Base-by-base conservation (phyloP, 2,797 vertebrate genomes). In the Staurois parvus region DNA sequence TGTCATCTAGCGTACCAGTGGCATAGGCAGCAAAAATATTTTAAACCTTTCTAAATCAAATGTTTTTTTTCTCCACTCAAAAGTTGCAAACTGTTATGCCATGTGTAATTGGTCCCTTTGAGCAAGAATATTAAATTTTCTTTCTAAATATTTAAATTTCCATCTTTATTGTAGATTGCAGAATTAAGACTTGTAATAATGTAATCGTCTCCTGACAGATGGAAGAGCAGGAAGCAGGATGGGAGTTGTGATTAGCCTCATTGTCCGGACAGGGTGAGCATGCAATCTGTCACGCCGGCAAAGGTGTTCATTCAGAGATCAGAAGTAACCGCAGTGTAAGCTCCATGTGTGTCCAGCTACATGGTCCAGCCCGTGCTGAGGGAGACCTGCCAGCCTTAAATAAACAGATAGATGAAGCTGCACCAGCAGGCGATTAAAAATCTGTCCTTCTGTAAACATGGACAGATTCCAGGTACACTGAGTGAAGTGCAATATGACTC, bases 391-490 rank as follows among this genome's bases (percentile, higher is more conserved):
- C 85, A 86, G 10, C 68, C 30, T 79, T 86, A 83, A 86, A 86
- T 67, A 87, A 87, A 87, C 76, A 87, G 69, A 83, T 30, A 72
- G 42, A 29, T 77, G 21, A 28, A 87, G 70, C 67, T 68, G 76
- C 85, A 83, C 83, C 81, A 87, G 76, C 85, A 83, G 37, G 66
- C 52, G 59, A 76, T 79, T 83, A 87, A 73, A 79, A 37, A 42
- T 67, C 45, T 40, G 62, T 72, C 80, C 76, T 87, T 79, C 29
- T 83, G 75, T 83, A 83, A 87, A 87, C 85, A 87, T 87, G 85
- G 85, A 87, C n/a, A 42, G 19, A 79, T 73, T 83, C 85, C 85
- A 87, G 81, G 85, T 83, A 87, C 80, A 79, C 67, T 75, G 28
- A 59, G 59, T 79, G 59, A 79, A 79, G 72, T 87, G 81, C 30